Evolutionary conservation across 1,140 invertebrate species (phyloP), one percentile per base, ranked within the genome.

Genomic region (Neelides sp.): DNA sequence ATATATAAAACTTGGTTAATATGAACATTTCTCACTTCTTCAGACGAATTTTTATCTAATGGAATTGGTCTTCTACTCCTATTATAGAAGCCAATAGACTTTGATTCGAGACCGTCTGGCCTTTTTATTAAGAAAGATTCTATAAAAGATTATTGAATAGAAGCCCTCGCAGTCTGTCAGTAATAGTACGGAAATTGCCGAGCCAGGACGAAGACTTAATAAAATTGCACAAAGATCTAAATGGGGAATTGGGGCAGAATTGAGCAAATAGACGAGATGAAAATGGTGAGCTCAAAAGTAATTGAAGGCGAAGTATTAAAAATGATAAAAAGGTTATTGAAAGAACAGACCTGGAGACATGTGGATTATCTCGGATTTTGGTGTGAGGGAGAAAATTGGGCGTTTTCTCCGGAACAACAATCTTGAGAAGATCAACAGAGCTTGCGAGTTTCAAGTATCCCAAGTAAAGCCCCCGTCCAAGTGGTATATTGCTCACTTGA

Each of bases 391-490:
- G 73, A 54, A 94, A 83, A 68, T 94, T 96, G 8, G 93, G 93
- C 1, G 82, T 79, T 63, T 87, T 83, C 27, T 83, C 74, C 0
- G 89, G 85, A 15, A 95, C 91, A 1, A 96, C 78, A n/a, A 97
- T 80, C 62, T 90, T 80, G 28, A 97, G 85, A 3, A 87, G 76
- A 67, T 97, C 92, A 42, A 96, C 85, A 4, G 89, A 92, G 61
- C 85, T 93, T 62, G 91, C 86, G 73, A 96, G 80, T 66, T 97
- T 95, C 36, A 97, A 71, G 68, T 95, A 98, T 17, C 90, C 88
- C 50, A 97, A 70, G 68, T 98, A 97, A 4, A 98, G 71, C 0
- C 94, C 93, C 42, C 79, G 79, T 0, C 77, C 74, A 17, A 97
- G 65, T 54, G 82, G 80, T 35, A 85, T 78, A 50, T 79, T 75